These are phyloP conservation scores for Philonicus albiceps DNA, from an alignment of 2,888 invertebrate genomes.

Conservation along the genomic window DNA sequence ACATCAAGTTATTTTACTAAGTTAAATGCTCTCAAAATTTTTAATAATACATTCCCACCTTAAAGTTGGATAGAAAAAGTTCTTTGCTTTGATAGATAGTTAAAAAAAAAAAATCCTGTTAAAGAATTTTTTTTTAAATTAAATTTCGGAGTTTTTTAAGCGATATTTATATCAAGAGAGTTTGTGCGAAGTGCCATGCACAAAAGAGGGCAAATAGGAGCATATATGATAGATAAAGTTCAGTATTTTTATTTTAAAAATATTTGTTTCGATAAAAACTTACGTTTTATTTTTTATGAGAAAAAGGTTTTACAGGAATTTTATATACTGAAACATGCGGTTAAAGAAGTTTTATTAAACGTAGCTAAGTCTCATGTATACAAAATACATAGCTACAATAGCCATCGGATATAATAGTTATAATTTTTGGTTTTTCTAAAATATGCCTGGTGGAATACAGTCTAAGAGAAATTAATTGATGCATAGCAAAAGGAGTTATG, in stretches of 20 bases:
- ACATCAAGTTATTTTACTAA: neutral
- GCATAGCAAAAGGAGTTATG: slow-evolving; percentile 25
- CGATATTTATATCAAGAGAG: slow-evolving; percentile 2
- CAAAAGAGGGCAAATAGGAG: neutral
- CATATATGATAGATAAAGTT: neutral
- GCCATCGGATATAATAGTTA: slow-evolving; percentile 14
- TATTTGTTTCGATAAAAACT: neutral
- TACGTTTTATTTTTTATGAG: neutral
- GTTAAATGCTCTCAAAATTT: neutral
- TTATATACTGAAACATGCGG: slow-evolving; percentile 29
- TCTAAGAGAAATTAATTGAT: slow-evolving; percentile 13
- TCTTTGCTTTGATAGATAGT: slow-evolving; percentile 16
- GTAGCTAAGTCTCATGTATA: neutral
- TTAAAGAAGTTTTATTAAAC: neutral
- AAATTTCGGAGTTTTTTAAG: neutral
- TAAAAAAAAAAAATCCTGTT: neutral
- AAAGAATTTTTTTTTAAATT: neutral
- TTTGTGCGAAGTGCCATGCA: slow-evolving; percentile 36
- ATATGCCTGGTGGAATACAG: slow-evolving; percentile 31
- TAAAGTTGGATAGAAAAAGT: slow-evolving; percentile 37
- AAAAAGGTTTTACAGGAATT: neutral
- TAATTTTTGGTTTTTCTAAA: slow-evolving; percentile 6
- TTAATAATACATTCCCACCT: slow-evolving; percentile 9
- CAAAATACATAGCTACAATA: neutral
- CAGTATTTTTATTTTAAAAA: neutral